phyloP scores from a whole-genome alignment of 30 jellyfish, hydroid and myxozoan genomes.

The Cassiopea andromeda region DNA sequence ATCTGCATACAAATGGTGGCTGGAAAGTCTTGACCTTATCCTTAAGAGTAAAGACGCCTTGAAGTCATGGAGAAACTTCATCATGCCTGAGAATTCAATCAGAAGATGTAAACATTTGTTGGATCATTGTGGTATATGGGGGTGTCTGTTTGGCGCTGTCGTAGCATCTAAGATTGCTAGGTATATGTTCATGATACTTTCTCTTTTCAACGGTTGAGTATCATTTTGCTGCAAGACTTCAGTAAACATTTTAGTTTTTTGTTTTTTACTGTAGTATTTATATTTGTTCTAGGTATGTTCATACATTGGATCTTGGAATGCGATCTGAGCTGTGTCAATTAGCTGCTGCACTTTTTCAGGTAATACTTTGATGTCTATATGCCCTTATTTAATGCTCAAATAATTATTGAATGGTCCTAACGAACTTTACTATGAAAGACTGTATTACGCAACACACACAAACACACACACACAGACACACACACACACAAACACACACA shows the following conservation, averaged over 20 bases:
- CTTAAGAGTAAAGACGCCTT: conserved; percentile 69
- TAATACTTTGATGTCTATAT: background rate
- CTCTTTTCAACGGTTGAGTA: background rate
- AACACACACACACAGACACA: background rate
- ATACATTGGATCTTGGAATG: conserved; percentile 62
- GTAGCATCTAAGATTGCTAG: conserved; percentile 86
- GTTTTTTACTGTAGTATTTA: background rate
- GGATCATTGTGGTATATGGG: conserved; percentile 85
- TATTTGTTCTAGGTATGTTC: conserved; percentile 50
- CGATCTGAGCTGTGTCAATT: conserved; percentile 69
- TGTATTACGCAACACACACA: background rate
- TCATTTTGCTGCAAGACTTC: background rate
- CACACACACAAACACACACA: background rate
- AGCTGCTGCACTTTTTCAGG: conserved; percentile 79
- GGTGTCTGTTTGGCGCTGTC: conserved; percentile 83
- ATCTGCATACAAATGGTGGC: conserved; percentile 88
- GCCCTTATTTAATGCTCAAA: background rate
- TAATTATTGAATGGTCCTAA: background rate
- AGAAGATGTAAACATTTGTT: conserved; percentile 32
- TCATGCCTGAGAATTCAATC: conserved; percentile 31
- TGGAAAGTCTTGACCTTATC: conserved; percentile 68
- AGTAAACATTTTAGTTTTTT: background rate
- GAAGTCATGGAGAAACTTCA: conserved; percentile 68
- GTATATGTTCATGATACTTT: conserved; percentile 32
- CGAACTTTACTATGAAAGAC: too few species aligned